phyloP scores from a whole-genome alignment of 1,140 invertebrate species.

The Leptonema lineaticorne region DNA sequence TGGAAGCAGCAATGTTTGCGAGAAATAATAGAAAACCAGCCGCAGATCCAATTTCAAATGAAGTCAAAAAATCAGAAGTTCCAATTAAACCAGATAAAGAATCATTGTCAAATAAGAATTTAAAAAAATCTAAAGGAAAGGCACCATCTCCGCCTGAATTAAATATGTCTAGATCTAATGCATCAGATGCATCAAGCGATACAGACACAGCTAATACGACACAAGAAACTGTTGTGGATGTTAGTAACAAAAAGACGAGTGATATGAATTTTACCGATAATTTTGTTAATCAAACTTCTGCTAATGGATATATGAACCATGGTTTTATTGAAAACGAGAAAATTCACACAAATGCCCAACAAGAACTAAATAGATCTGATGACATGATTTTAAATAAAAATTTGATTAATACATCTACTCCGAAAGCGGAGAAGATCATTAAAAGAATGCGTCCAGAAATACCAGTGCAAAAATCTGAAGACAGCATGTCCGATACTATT shows the following conservation, averaged over 20 bases:
- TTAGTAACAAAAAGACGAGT: constrained; percentile 15
- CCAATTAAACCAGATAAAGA: constrained; percentile 50
- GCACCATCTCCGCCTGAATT: constrained; percentile 66
- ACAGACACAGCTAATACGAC: constrained; percentile 21
- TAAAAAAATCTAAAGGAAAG: constrained; percentile 70
- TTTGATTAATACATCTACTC: constrained; percentile 40
- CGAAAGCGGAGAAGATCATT: constrained; percentile 39
- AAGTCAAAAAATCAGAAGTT: constrained; percentile 47
- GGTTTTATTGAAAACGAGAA: constrained; percentile 29
- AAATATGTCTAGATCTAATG: constrained; percentile 45
- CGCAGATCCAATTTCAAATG: constrained; percentile 42
- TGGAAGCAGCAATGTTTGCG: constrained; percentile 69
- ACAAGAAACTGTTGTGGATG: constrained; percentile 28
- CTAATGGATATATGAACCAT: neutral
- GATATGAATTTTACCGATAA: constrained; percentile 41
- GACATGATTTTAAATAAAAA: constrained; percentile 40
- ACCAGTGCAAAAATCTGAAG: constrained; percentile 49
- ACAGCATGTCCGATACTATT: constrained; percentile 48
- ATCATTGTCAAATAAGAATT: too few species aligned
- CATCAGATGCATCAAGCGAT: constrained; percentile 26
- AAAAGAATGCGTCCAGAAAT: constrained; percentile 39
- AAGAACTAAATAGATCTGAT: constrained; percentile 37
- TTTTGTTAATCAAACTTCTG: constrained; percentile 32
- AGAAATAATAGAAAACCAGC: constrained; percentile 64
- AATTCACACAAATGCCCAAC: constrained; percentile 10